Percentiles rank a stretch among this genome's conserved stretches.
Conservation (phyloP, 1,140 invertebrate species). For the Ips typographus region DNA sequence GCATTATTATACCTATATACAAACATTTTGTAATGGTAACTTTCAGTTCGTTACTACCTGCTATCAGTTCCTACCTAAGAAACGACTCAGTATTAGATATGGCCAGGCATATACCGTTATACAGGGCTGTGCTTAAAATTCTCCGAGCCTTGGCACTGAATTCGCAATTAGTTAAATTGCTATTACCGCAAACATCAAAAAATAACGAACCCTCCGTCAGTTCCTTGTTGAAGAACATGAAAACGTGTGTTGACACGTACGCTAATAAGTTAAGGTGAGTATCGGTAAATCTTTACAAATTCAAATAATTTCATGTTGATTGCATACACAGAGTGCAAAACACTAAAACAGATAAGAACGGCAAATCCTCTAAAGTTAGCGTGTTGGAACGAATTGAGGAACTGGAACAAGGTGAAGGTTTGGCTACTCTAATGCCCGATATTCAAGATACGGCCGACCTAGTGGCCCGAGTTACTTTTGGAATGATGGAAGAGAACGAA, state of each 20-base stretch:
- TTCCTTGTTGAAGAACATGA: slow-evolving; percentile 81
- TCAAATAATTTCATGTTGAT: too few relatives aligned
- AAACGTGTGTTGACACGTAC: slow-evolving; percentile 88
- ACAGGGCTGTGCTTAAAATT: slow-evolving; percentile 79
- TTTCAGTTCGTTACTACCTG: slow-evolving; percentile 79
- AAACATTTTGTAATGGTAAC: not conserved
- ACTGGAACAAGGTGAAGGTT: slow-evolving; percentile 81
- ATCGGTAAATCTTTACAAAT: not conserved
- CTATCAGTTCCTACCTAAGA: slow-evolving; percentile 86
- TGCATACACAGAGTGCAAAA: slow-evolving; percentile 19
- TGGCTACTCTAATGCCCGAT: slow-evolving; percentile 84
- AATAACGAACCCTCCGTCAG: slow-evolving; percentile 57
- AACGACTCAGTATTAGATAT: slow-evolving; percentile 96
- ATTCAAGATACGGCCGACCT: slow-evolving; percentile 81
- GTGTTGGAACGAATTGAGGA: slow-evolving; percentile 62
- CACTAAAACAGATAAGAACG: slow-evolving; percentile 23
- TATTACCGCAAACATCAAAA: slow-evolving; percentile 62
- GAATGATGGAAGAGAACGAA: slow-evolving; percentile 46
- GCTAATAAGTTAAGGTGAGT: slow-evolving; percentile 76
- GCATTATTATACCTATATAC: not conserved
- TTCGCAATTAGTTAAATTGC: slow-evolving; percentile 64
- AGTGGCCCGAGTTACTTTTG: slow-evolving; percentile 67
- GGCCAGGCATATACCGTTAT: slow-evolving; percentile 90
- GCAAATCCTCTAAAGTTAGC: slow-evolving; percentile 46
- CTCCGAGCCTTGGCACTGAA: slow-evolving; percentile 77